Base-by-base conservation (phyloP, 2,888 invertebrate species). In the Pammene aurita region DNA sequence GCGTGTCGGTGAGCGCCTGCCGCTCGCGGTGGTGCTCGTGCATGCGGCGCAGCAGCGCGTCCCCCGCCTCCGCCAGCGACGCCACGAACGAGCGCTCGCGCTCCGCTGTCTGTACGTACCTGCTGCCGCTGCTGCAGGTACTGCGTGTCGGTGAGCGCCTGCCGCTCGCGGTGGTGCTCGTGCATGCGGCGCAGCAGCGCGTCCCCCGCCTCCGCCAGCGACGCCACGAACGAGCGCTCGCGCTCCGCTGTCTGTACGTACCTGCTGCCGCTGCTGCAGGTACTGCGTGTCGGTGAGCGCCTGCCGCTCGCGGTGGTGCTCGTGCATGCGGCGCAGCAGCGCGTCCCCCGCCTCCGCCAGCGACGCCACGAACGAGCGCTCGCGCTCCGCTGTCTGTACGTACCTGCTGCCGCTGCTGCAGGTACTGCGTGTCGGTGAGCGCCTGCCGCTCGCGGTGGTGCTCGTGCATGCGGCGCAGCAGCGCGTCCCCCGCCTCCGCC, bases 121-220 rank as follows among this genome's bases (percentile, higher is more conserved):
- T 97, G 97, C 80, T 99, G 99, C 80, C 98, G 96, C 89, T 98
- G 98, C 86, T 98, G 97, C 77, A 99, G 92, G 89, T 98, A 98
- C 90, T 99, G 98, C 14, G 97, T 92, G 87, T 99, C 99, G 87
- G 98, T 96, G 18, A 98, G 93, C 18, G 98, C 98, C 81, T 98
- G 96, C 77, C 97, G 95, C 87, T 98, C 97, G 54, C 98, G 93
- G 85, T 98, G 98, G 75, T 96, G 95, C 83, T 98, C 98, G 82
- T 96, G 96, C 73, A 99, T 93, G 70, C 98, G 93, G 16, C 97
- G 93, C 84, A 99, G 93, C 63, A 97, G 95, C 55, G 95, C 94
- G 83, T 99, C 98, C 81, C 97, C 97, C 67, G 96, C 95, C 80
- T 98, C 98, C 76, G 97, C 97, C 13, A 98, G 93, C 77, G 96